phyloP scores from a whole-genome alignment of 2,113 vertebrate species.

The Chiloscyllium plagiosum region DNA sequence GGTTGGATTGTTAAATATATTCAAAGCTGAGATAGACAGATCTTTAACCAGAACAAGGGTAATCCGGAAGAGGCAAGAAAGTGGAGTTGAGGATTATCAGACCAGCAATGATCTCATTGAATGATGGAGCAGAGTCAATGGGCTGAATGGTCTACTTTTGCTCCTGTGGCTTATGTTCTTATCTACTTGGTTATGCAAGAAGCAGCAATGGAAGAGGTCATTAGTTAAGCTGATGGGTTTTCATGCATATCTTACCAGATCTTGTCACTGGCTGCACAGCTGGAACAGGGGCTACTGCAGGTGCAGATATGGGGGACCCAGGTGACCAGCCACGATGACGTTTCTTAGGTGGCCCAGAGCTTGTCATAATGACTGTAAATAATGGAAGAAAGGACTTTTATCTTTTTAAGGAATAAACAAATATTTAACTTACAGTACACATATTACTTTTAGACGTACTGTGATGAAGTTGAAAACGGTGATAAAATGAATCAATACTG shows the following conservation, averaged over 20 bases:
- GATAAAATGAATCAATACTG: background rate
- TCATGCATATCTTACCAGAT: slow-evolving; percentile 41
- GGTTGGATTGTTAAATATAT: too few species aligned
- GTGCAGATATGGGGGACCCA: slow-evolving; percentile 63
- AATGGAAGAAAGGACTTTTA: slow-evolving; percentile 35
- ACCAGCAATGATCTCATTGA: too few species aligned
- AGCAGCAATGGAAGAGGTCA: background rate
- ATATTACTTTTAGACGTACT: background rate
- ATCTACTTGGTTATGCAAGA: background rate
- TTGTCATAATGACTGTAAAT: slow-evolving; percentile 66
- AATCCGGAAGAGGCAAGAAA: too few species aligned
- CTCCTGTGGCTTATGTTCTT: too few species aligned
- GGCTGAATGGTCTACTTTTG: too few species aligned
- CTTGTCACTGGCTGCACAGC: slow-evolving; percentile 70
- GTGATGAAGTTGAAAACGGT: background rate
- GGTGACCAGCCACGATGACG: slow-evolving; percentile 91
- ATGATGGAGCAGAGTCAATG: too few species aligned
- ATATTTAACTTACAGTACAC: background rate
- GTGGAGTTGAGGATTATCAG: too few species aligned
- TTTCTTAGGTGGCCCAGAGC: slow-evolving; percentile 91
- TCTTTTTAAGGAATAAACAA: background rate
- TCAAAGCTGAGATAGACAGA: too few species aligned
- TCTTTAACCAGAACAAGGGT: too few species aligned
- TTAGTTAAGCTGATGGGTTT: background rate
- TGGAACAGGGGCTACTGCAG: slow-evolving; percentile 70